Evolutionary conservation across 2,888 invertebrate genomes (phyloP).

Genomic region (Laothoe populi): DNA sequence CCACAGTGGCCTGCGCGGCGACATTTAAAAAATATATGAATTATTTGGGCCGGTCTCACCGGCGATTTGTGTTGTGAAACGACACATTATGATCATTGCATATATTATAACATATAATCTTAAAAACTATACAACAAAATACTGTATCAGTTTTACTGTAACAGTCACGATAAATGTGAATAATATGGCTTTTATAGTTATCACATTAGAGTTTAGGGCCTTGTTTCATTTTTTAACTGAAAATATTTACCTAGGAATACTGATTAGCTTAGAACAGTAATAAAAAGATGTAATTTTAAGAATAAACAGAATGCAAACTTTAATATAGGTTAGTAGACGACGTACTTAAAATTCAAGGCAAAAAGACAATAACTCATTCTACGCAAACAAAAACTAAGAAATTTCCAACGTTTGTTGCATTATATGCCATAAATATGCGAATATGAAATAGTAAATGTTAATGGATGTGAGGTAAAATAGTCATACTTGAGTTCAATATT

Average conservation of each 20-base stretch:
- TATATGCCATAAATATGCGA: background rate
- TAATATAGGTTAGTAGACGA: no score
- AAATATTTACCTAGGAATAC: no score
- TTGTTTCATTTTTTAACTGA: background rate
- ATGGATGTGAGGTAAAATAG: background rate
- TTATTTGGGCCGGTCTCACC: slow-evolving; percentile 45
- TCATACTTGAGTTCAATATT: background rate
- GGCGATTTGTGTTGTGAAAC: slow-evolving; percentile 47
- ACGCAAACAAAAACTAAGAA: background rate
- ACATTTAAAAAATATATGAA: slow-evolving; percentile 58
- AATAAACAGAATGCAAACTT: no score
- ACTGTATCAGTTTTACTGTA: background rate
- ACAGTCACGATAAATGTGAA: background rate
- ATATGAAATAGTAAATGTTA: background rate
- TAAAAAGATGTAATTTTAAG: no score
- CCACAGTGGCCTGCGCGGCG: slow-evolving; percentile 37
- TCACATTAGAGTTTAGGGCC: background rate
- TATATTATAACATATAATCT: slow-evolving; percentile 12
- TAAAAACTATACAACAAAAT: background rate
- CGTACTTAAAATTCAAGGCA: background rate
- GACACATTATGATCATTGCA: slow-evolving; percentile 31
- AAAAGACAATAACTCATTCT: background rate
- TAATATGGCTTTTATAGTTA: background rate
- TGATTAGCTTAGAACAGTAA: no score
- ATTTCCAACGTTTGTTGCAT: background rate